phyloP scores from a whole-genome alignment of 2,888 invertebrate genomes.

The Drosophila kokeensis region DNA sequence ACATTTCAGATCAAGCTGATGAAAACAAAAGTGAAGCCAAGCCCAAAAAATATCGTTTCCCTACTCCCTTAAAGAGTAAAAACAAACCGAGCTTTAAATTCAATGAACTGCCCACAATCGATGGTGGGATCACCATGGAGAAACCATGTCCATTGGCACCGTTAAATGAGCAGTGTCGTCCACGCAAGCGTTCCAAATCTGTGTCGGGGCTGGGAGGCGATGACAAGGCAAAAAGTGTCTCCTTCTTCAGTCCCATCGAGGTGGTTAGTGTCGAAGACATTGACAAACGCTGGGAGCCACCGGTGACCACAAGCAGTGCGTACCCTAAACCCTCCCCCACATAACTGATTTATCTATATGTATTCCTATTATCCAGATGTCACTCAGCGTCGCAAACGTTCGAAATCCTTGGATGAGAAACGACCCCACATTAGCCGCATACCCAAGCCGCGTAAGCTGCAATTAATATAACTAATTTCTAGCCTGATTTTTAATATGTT shows the following conservation, averaged over 20 bases:
- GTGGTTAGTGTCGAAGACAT: conserved; percentile 58
- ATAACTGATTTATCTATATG: neutral
- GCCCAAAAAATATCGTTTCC: conserved; percentile 40
- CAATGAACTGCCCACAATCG: conserved; percentile 14
- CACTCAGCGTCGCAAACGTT: conserved; percentile 80
- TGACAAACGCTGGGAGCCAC: conserved; percentile 54
- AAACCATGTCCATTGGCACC: neutral
- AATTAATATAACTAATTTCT: neutral
- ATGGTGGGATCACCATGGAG: neutral
- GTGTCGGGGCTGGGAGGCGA: conserved; percentile 37
- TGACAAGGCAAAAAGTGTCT: conserved; percentile 55
- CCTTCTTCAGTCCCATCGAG: conserved; percentile 77
- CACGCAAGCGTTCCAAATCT: conserved; percentile 79
- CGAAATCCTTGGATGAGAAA: conserved; percentile 76
- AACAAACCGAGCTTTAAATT: conserved; percentile 26
- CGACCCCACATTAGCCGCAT: conserved; percentile 37
- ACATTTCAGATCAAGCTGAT: conserved; percentile 28
- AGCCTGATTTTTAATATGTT: neutral
- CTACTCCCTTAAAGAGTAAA: conserved; percentile 68
- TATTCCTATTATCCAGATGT: conserved; percentile 64
- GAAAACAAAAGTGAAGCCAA: conserved; percentile 1
- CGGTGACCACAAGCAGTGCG: conserved; percentile 51
- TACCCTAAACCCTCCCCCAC: neutral
- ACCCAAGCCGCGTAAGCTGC: conserved; percentile 66
- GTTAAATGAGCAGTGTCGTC: conserved; percentile 28